Evolutionary conservation across 2,888 invertebrate genomes (phyloP).

Genomic region (Acanthosepion lycidas): DNA sequence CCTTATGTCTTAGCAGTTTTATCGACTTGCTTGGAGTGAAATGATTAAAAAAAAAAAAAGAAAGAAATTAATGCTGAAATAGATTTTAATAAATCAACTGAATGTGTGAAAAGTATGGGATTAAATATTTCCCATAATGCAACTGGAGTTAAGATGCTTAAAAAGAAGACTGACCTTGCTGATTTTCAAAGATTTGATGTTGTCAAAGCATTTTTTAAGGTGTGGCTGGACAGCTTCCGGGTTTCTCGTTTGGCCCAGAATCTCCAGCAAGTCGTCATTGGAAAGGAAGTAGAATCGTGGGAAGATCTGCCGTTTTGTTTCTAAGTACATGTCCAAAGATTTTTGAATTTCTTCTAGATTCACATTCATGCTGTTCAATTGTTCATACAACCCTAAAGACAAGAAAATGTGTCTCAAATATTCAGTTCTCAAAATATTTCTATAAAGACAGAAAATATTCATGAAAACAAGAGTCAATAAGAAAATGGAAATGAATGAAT

Average conservation of each 20-base stretch:
- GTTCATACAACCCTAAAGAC: constrained; percentile 79
- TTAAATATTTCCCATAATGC: too few relatives aligned
- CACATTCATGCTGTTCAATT: constrained; percentile 83
- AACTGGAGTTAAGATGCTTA: too few relatives aligned
- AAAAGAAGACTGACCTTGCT: constrained; percentile 63
- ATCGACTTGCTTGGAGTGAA: too few relatives aligned
- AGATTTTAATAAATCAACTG: not conserved
- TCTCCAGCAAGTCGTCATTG: constrained; percentile 88
- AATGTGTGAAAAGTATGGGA: not conserved
- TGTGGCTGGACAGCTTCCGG: constrained; percentile 89
- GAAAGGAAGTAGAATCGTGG: constrained; percentile 88
- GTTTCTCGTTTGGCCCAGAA: constrained; percentile 88
- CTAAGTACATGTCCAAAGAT: constrained; percentile 88
- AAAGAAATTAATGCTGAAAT: too few relatives aligned
- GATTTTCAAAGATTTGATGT: constrained; percentile 79
- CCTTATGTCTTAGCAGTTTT: too few relatives aligned
- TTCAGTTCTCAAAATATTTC: too few relatives aligned
- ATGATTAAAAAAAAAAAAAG: too few relatives aligned
- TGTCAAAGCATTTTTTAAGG: constrained; percentile 91
- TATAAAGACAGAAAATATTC: not conserved
- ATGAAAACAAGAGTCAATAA: not conserved
- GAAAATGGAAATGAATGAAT: not conserved
- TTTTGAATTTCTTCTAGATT: constrained; percentile 87
- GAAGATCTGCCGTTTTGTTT: constrained; percentile 90
- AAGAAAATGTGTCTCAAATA: not conserved